Conservation (phyloP, 2,113 vertebrate genomes). For the Gasterosteus aculeatus region DNA sequence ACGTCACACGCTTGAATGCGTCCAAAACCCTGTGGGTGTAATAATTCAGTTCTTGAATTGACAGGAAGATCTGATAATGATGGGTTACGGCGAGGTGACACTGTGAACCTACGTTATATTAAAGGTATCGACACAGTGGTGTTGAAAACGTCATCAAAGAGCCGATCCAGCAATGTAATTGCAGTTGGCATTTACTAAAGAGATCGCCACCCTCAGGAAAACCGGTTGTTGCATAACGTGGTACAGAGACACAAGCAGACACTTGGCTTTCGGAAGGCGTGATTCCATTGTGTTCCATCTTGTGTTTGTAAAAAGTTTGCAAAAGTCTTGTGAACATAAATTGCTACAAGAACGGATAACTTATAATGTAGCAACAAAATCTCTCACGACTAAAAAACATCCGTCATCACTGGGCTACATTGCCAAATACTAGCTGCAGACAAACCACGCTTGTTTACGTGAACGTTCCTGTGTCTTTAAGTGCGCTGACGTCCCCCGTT, state of each 20-base stretch:
- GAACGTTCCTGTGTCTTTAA: not conserved
- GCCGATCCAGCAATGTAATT: conserved; percentile 49
- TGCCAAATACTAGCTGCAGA: not conserved
- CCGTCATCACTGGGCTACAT: not conserved
- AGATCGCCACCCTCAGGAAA: conserved; percentile 49
- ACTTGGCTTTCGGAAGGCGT: not conserved
- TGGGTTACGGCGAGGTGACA: conserved; percentile 44
- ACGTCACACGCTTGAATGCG: conserved; percentile 29
- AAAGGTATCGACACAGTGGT: not conserved
- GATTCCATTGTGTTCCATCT: too few relatives aligned
- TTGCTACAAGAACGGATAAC: not conserved
- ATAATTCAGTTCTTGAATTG: conserved; percentile 40
- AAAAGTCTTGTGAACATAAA: not conserved
- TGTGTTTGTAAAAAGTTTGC: too few relatives aligned
- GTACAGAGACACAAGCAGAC: not conserved
- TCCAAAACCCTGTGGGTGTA: conserved; percentile 43
- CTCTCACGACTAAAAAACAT: not conserved
- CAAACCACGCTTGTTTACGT: not conserved
- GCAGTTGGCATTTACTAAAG: conserved; percentile 21
- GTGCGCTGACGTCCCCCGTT: conserved; percentile 15
- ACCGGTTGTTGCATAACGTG: not conserved
- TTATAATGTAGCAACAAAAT: not conserved
- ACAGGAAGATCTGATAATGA: conserved; percentile 54
- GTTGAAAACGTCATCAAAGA: conserved; percentile 47
- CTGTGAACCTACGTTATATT: conserved; percentile 39